These are phyloP conservation scores for Rhinoraja longicauda DNA, from an alignment of 2,797 vertebrate genomes.

Conservation along the genomic window DNA sequence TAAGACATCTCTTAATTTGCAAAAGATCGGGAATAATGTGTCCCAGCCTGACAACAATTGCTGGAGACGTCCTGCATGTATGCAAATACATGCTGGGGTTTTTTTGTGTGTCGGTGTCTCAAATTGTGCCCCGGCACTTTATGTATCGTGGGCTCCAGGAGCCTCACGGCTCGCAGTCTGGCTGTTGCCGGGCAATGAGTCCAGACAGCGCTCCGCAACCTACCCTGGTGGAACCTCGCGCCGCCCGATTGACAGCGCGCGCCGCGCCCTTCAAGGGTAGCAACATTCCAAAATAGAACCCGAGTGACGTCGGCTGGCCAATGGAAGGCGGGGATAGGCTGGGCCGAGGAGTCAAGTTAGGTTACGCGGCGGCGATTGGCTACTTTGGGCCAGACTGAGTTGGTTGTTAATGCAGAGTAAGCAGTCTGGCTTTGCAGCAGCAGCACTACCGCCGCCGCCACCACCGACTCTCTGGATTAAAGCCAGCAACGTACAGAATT, in stretches of 20 bases:
- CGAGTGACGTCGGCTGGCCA: slow-evolving; percentile 19
- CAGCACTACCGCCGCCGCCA: slow-evolving; percentile 38
- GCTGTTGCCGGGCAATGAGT: neutral
- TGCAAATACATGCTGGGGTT: neutral
- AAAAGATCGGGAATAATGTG: neutral
- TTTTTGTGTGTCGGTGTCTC: neutral
- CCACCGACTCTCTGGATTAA: slow-evolving; percentile 46
- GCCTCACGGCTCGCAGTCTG: neutral
- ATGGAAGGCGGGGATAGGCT: slow-evolving; percentile 8
- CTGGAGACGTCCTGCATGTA: neutral
- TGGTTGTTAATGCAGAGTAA: slow-evolving; percentile 66
- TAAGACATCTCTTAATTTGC: no score
- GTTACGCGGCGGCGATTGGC: slow-evolving; percentile 1
- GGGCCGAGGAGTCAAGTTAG: neutral
- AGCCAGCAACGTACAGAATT: slow-evolving; percentile 61
- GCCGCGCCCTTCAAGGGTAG: neutral
- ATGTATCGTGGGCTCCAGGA: neutral
- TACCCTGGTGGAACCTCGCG: neutral
- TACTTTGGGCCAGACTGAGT: slow-evolving; percentile 45
- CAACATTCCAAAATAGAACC: slow-evolving; percentile 36
- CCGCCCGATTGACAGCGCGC: neutral
- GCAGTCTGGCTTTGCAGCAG: slow-evolving; percentile 62
- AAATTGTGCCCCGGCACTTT: neutral
- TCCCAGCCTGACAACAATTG: neutral
- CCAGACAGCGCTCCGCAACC: neutral